phyloP scores from a whole-genome alignment of 2,113 vertebrate genomes.

The Eolophus roseicapilla region DNA sequence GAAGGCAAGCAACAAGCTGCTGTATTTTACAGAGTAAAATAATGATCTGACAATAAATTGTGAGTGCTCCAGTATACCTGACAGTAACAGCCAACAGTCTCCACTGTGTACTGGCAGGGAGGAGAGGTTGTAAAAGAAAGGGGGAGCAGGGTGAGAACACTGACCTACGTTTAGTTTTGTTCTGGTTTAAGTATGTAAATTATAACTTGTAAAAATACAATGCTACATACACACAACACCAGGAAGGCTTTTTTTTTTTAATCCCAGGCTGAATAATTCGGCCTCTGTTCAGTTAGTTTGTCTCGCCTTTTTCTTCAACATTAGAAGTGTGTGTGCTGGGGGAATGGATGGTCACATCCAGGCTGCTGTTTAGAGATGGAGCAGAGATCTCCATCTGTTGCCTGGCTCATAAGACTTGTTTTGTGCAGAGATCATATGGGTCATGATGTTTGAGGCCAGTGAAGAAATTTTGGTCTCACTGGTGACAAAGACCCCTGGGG shows the following conservation, averaged over 20 bases:
- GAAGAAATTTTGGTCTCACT: neutral
- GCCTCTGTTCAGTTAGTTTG: slow-evolving; percentile 22
- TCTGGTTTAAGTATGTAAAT: neutral
- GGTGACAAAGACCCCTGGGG: neutral
- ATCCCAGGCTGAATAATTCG: neutral
- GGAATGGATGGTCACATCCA: neutral
- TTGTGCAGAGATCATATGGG: neutral
- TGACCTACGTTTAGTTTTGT: neutral
- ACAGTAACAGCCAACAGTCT: neutral
- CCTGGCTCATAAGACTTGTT: neutral
- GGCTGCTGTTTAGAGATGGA: neutral
- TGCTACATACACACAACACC: neutral
- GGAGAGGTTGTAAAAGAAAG: neutral
- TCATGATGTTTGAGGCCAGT: neutral
- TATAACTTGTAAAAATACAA: slow-evolving; percentile 43
- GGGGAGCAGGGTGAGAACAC: neutral
- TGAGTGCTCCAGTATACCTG: neutral
- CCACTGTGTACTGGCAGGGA: neutral
- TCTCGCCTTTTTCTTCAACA: neutral
- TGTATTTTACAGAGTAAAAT: neutral
- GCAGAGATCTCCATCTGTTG: neutral
- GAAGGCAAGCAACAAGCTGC: neutral
- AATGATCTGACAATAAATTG: neutral
- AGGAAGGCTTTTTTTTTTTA: neutral
- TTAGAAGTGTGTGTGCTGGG: neutral